phyloP scores from a whole-genome alignment of 2,888 invertebrate genomes.

The Neria commutata region DNA sequence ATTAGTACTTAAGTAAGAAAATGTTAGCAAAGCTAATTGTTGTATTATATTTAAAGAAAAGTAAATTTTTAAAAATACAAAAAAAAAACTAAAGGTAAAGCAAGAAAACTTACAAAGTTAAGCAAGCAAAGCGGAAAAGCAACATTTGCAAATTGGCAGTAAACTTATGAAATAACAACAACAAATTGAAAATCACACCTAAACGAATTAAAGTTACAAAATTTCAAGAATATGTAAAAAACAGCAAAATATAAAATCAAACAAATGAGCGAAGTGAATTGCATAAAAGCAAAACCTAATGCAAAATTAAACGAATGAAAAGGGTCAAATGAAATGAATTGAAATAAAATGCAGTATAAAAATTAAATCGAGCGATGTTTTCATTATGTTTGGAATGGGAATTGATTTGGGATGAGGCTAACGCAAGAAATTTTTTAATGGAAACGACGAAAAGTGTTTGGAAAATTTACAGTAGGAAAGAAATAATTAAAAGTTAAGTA shows the following conservation, averaged over 20 bases:
- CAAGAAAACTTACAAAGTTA: constrained; percentile 6
- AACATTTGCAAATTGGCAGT: no score
- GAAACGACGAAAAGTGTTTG: no score
- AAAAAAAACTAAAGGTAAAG: constrained; percentile 14
- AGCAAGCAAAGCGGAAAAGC: no score
- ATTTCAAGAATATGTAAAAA: no score
- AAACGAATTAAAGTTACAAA: background rate
- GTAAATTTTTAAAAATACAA: constrained; percentile 17
- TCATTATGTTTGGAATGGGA: no score
- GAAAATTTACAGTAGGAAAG: no score
- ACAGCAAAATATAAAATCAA: constrained; percentile 22
- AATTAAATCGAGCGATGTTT: constrained; percentile 6
- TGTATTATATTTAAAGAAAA: constrained; percentile 42
- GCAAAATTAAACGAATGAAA: background rate
- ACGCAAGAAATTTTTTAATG: no score
- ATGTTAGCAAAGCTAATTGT: constrained; percentile 60
- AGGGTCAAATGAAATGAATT: background rate
- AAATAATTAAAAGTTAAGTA: no score
- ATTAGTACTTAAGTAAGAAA: constrained; percentile 23
- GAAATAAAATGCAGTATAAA: constrained; percentile 16
- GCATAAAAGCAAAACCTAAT: background rate
- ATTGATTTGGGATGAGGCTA: no score
- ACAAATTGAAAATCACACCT: background rate
- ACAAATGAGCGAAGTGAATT: constrained; percentile 32
- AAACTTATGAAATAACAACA: constrained; percentile 5